A percentile compares a stretch with the other conserved stretches of the same genome.
phyloP scores from a whole-genome alignment of 2,113 vertebrate species.

The Felis chaus region DNA sequence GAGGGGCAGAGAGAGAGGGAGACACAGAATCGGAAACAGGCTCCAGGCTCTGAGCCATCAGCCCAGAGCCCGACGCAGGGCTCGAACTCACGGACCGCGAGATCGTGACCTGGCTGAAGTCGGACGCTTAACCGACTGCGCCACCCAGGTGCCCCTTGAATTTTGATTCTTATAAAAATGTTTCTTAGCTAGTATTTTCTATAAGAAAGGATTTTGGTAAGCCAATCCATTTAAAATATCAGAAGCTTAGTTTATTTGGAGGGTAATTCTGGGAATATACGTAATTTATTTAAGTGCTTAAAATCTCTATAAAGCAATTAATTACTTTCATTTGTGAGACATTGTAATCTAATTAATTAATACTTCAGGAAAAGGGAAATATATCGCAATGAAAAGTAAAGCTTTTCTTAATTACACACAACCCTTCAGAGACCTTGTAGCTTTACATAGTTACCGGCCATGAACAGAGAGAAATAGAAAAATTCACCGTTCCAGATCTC shows the following conservation, averaged over 20 bases:
- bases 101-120: no score
- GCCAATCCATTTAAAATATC: not conserved
- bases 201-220: not conserved
- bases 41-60: no score
- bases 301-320: constrained; percentile 20
- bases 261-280: not conserved
- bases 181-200: not conserved
- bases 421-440: not conserved
- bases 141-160: no score
- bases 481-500: not conserved
- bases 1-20: no score
- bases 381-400: not conserved
- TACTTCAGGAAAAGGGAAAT: not conserved
- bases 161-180: constrained; percentile 19
- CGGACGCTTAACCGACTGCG: no score
- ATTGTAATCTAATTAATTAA: constrained; percentile 37
- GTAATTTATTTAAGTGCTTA: constrained; percentile 48
- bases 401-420: not conserved
- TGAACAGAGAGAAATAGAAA: not conserved
- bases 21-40: no score
- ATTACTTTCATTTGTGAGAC: not conserved
- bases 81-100: no score
- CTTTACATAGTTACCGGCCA: not conserved
- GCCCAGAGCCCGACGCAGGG: no score
- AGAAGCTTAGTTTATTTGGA: not conserved